A percentile compares a stretch with the other conserved stretches of the same genome.
Conservation (phyloP, 2,888 invertebrate genomes). For the Melieria picta region DNA sequence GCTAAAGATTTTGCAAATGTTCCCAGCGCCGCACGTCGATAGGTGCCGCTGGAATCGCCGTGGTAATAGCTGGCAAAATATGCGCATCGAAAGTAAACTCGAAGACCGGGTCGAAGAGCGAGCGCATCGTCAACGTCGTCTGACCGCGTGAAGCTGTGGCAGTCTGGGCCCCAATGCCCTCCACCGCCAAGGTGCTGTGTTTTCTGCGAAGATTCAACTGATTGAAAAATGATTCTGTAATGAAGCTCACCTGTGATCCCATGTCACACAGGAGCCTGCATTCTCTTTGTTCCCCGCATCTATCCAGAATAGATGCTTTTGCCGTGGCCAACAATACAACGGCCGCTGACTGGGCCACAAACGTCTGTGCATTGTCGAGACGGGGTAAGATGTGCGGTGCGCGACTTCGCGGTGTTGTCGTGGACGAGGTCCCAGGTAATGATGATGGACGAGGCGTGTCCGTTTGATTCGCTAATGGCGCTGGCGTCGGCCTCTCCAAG, state of each 20-base stretch:
- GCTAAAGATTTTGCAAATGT: conserved; percentile 33
- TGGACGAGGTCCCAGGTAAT: neutral
- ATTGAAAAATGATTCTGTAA: conserved; percentile 31
- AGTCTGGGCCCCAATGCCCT: conserved; percentile 20
- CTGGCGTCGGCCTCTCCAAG: too few relatives aligned
- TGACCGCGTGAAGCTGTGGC: conserved; percentile 24
- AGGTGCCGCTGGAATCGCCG: too few relatives aligned
- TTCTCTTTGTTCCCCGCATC: neutral
- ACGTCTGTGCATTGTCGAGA: neutral
- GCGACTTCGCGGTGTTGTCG: too few relatives aligned
- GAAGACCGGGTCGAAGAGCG: conserved; percentile 1
- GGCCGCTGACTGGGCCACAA: too few relatives aligned
- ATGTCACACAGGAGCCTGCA: conserved; percentile 36
- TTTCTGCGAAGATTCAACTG: conserved; percentile 27
- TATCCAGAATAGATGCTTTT: too few relatives aligned
- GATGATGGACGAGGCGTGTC: neutral
- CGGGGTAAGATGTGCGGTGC: neutral
- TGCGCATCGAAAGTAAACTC: conserved; percentile 3
- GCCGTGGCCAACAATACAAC: too few relatives aligned
- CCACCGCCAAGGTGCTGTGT: neutral
- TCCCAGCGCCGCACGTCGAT: neutral
- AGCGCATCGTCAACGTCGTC: conserved; percentile 7
- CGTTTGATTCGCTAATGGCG: neutral
- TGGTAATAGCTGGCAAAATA: too few relatives aligned
- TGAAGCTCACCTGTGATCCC: conserved; percentile 37